Conservation (phyloP, 2,113 vertebrate species). For the Quiscalus mexicanus region DNA sequence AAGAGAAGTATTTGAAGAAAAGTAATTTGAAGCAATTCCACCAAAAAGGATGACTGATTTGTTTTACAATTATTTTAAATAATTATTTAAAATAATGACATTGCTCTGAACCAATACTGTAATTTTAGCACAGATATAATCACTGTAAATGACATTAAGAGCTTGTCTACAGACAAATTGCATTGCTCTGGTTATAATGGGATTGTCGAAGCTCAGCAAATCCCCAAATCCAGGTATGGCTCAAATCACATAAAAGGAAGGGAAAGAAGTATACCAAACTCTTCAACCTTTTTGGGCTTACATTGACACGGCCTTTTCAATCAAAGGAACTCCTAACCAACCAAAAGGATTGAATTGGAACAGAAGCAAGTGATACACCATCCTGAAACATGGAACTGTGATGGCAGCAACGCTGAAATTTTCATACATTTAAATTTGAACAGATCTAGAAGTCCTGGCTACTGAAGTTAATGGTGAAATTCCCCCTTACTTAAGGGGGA, state of each 20-base stretch:
- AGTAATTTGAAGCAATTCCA: neutral
- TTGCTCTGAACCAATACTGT: neutral
- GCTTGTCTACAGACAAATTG: constrained; percentile 49
- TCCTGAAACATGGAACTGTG: neutral
- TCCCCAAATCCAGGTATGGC: neutral
- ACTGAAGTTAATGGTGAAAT: neutral
- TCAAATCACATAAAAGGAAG: neutral
- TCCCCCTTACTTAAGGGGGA: neutral
- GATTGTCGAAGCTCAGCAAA: constrained; percentile 28
- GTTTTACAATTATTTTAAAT: neutral
- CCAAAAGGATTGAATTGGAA: neutral
- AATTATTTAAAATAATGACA: neutral
- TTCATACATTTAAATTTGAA: neutral
- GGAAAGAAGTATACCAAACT: neutral
- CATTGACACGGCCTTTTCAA: neutral
- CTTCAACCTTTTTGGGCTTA: neutral
- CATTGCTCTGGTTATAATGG: constrained; percentile 30
- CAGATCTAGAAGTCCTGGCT: neutral
- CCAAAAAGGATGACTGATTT: neutral
- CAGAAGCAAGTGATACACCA: neutral
- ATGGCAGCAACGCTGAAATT: neutral
- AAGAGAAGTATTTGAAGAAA: neutral
- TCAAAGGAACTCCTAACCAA: neutral
- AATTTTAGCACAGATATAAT: constrained; percentile 24
- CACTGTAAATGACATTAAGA: constrained; percentile 40